These are phyloP conservation scores for Drosophila tsacasi DNA, from an alignment of 1,140 invertebrate species.

Conservation along the genomic window DNA sequence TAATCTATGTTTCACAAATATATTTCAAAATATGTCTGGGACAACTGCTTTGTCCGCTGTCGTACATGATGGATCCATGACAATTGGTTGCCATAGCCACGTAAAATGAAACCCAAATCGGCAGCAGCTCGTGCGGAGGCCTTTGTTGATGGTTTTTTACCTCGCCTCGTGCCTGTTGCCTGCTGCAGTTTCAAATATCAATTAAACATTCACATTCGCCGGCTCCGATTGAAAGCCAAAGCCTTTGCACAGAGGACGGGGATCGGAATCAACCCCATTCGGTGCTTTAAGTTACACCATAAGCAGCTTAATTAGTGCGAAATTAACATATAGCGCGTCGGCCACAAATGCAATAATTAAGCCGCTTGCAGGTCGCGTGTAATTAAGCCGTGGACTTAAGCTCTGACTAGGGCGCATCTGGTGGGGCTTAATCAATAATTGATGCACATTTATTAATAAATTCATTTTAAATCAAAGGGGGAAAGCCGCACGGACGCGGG, in stretches of 20 bases:
- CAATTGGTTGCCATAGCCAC: constrained; percentile 27
- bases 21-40: background rate
- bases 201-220: constrained; percentile 47
- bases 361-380: constrained; percentile 11
- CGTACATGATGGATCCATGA: constrained; percentile 6
- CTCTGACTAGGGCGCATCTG: constrained; percentile 14
- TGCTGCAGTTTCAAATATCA: constrained; percentile 58
- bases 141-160: constrained; percentile 40
- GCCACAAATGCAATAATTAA: constrained; percentile 52
- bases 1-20: background rate
- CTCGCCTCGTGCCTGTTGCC: constrained; percentile 10
- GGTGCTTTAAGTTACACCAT: constrained; percentile 17
- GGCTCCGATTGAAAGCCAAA: constrained; percentile 21
- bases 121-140: background rate
- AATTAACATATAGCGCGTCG: constrained; percentile 39
- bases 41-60: background rate
- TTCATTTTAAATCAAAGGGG: constrained; percentile 40
- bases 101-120: constrained; percentile 42
- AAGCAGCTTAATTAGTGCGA: constrained; percentile 54
- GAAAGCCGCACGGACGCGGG: background rate
- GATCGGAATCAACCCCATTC: constrained; percentile 22
- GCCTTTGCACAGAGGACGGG: background rate
- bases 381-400: constrained; percentile 46
- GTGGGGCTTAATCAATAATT: constrained; percentile 39
- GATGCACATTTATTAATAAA: constrained; percentile 47